Evolutionary conservation across 2,888 invertebrate species (phyloP).

Genomic region (Volucella zonaria): DNA sequence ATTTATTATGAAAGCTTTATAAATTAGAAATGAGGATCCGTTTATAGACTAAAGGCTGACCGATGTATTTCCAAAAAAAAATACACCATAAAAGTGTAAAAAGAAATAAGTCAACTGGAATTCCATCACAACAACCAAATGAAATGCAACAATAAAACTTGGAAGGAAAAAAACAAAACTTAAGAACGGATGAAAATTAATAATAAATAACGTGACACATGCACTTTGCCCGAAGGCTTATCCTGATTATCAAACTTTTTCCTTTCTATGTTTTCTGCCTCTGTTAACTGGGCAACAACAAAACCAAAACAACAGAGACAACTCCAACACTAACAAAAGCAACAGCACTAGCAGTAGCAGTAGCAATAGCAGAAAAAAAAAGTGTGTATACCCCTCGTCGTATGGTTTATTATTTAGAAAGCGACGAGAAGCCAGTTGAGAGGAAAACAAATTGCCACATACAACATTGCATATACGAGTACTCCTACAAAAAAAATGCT

Average conservation of each 20-base stretch:
- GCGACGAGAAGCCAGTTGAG: slow-evolving; percentile 57
- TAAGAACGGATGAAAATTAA: slow-evolving; percentile 43
- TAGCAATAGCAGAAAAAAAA: neutral
- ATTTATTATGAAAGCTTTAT: no score
- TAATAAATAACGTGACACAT: slow-evolving; percentile 60
- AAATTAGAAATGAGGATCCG: no score
- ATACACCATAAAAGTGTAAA: neutral
- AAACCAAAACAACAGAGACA: neutral
- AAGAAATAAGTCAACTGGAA: neutral
- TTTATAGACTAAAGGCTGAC: neutral
- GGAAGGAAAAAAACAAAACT: neutral
- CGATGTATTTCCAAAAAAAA: neutral
- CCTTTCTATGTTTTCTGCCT: slow-evolving; percentile 3
- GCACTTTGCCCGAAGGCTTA: slow-evolving; percentile 60
- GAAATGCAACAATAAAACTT: slow-evolving; percentile 4
- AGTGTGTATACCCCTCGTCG: slow-evolving; percentile 3
- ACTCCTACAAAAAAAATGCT: neutral
- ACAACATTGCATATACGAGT: slow-evolving; percentile 2
- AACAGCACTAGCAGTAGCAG: neutral
- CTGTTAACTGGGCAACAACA: slow-evolving; percentile 35
- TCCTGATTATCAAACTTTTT: slow-evolving; percentile 66
- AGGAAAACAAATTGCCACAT: slow-evolving; percentile 60
- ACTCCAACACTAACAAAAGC: neutral
- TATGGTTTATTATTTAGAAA: slow-evolving; percentile 41
- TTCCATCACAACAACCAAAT: slow-evolving; percentile 14